Base-by-base conservation (phyloP, 2,888 invertebrate genomes). In the Mimachlamys varia region DNA sequence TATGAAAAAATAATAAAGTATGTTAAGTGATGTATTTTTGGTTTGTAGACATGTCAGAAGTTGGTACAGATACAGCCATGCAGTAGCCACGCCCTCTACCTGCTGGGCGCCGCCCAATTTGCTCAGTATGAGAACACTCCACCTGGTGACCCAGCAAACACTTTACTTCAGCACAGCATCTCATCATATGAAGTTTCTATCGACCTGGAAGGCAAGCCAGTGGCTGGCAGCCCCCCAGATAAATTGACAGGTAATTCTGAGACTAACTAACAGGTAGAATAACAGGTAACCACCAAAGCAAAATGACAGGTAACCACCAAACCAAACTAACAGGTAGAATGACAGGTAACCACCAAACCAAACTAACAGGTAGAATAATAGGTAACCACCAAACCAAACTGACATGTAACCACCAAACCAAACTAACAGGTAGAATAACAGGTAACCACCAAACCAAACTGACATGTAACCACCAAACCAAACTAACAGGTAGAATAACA, bases 61-160 rank as follows among this genome's bases (percentile, higher is more conserved):
- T 91, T 96, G 90, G 96, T 96, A 12, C 91, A 93, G 92, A 95
- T 95, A 49, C 94, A 95, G 90, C 96, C 96, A 13, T 95, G 96
- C 91, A 94, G 94, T 92, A 96, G 96, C 92, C 94, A 95, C 88
- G 94, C 96, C 44, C 94, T 96, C 22, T 96, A 94, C 91, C 92
- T 96, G 49, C 95, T 96, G 53, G 96, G 96, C 12, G 92, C 94
- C 44, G 94, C 96, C 4, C 96, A 96, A 93, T 94, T 96, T 92
- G 94, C 94, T 5, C 92, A 94, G 90, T 96, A 93, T 93, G 96
- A 96, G 89, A 95, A 95, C 93, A 94, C 94, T 38, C 94, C 95
- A 15, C 92, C 94, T 7, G 95, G 94, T 7, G 95, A 95, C 5
- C 93, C 92, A 22, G 95, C 95, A 19, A 94, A 92, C 38, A 91